Percentiles rank a stretch among this genome's conserved stretches.
Conservation (phyloP, 1,140 invertebrate genomes). For the Zeugodacus cucurbitae region DNA sequence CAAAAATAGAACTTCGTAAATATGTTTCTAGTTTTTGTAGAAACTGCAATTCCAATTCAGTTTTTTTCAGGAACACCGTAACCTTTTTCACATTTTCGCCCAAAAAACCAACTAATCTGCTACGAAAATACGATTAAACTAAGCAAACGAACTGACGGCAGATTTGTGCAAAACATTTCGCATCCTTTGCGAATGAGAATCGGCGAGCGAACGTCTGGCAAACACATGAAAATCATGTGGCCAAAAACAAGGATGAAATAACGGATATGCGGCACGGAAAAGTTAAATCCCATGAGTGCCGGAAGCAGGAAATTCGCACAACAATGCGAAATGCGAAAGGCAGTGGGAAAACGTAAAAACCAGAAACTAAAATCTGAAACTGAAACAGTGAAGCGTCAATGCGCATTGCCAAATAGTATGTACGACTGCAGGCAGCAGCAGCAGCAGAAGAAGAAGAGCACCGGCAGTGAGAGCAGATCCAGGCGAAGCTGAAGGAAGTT, state of each 20-base stretch:
- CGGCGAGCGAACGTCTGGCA: background rate
- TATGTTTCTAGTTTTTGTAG: no score
- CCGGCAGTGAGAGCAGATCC: background rate
- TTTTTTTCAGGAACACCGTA: no score
- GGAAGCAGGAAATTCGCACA: constrained; percentile 31
- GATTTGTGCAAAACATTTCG: background rate
- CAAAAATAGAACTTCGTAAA: no score
- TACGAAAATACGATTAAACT: background rate
- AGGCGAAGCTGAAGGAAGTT: background rate
- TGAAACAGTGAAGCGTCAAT: background rate
- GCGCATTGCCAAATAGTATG: background rate
- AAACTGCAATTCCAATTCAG: no score
- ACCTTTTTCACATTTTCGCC: no score
- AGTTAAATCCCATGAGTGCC: constrained; percentile 25
- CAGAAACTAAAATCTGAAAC: background rate
- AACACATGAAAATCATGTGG: background rate
- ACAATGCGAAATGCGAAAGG: background rate
- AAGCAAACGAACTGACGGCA: background rate
- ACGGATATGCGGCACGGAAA: constrained; percentile 9
- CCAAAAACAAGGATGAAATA: background rate
- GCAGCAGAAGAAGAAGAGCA: background rate
- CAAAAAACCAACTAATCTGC: background rate
- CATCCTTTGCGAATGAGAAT: background rate
- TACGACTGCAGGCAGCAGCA: background rate
- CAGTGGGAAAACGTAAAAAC: background rate